Percentiles rank a stretch among this genome's conserved stretches.
Evolutionary conservation across 2,113 vertebrate genomes (phyloP).

Genomic region (Tetrao urogallus): DNA sequence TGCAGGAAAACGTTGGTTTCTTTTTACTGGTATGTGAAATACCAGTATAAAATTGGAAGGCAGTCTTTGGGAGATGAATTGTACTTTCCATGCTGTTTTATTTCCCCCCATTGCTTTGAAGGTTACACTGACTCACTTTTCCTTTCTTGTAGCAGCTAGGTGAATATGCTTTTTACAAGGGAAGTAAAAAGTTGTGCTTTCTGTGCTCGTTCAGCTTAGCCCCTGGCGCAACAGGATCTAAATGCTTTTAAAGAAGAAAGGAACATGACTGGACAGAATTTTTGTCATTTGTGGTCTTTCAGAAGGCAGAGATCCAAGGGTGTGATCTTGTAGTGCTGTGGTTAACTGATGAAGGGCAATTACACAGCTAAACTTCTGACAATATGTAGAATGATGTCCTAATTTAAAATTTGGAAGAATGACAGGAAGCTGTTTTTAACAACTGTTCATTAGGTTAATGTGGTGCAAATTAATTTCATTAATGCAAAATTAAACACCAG

Average conservation of each 20-base stretch:
- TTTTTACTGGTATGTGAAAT: not conserved
- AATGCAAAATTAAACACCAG: constrained; percentile 13
- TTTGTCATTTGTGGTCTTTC: not conserved
- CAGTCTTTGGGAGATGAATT: not conserved
- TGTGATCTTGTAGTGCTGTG: not conserved
- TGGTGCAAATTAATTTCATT: constrained; percentile 16
- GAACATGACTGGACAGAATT: not conserved
- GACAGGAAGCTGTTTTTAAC: constrained; percentile 22
- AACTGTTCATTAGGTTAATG: constrained; percentile 46
- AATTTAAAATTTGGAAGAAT: not conserved
- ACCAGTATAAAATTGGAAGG: not conserved
- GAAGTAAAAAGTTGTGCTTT: not conserved
- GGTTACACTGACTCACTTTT: not conserved
- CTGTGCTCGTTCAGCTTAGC: not conserved
- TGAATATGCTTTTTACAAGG: not conserved
- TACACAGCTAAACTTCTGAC: not conserved
- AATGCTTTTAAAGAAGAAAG: not conserved
- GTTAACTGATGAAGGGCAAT: not conserved
- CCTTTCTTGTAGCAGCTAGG: not conserved
- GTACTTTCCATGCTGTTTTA: not conserved
- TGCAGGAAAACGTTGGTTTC: not conserved
- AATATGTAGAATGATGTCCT: not conserved
- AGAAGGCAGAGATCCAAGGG: not conserved
- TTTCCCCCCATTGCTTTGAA: not conserved
- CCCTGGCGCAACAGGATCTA: not conserved